phyloP scores from a whole-genome alignment of 2,888 invertebrate species.

The Tenthredo livida region DNA sequence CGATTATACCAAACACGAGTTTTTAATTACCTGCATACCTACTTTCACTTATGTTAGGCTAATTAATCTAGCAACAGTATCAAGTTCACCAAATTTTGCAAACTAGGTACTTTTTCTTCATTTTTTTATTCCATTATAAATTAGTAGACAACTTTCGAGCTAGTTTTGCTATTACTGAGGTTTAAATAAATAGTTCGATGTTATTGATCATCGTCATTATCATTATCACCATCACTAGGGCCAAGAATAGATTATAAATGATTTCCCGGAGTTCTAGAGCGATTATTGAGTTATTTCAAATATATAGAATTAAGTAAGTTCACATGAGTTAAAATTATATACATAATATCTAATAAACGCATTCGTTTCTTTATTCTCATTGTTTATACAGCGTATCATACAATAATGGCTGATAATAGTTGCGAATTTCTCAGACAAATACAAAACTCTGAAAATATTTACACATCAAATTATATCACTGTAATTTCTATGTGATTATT shows the following conservation, averaged over 20 bases:
- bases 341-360: background rate
- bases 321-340: constrained; percentile 1
- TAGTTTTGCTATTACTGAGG: background rate
- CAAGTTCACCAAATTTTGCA: background rate
- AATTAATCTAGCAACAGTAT: constrained; percentile 14
- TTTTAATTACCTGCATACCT: background rate
- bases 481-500: background rate
- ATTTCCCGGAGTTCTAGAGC: background rate
- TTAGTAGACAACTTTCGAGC: background rate
- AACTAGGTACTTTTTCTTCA: background rate
- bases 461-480: background rate
- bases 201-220: background rate
- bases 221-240: background rate
- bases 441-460: background rate
- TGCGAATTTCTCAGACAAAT: background rate
- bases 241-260: constrained; percentile 8
- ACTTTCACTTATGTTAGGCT: background rate
- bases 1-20: constrained; percentile 34
- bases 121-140: background rate
- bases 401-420: background rate
- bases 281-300: background rate
- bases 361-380: background rate
- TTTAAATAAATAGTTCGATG: background rate
- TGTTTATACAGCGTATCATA: background rate
- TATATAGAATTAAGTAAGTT: constrained; percentile 10